Evolutionary conservation across 2,113 vertebrate species (phyloP).

Genomic region (Phocoena sinus): DNA sequence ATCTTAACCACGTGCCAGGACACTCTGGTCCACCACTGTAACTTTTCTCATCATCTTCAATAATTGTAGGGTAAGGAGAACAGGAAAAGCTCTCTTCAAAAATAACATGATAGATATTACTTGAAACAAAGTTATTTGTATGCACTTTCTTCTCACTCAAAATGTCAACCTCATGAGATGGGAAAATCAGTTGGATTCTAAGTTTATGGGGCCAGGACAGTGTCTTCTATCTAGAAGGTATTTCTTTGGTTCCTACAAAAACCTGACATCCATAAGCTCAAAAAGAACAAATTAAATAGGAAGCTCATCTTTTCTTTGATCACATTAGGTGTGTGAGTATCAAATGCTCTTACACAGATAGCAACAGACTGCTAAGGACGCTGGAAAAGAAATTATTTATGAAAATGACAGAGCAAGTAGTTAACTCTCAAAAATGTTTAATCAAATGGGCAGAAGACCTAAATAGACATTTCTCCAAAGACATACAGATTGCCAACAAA

Average conservation of each 20-base stretch:
- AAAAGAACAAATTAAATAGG: background rate
- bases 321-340: background rate
- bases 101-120: background rate
- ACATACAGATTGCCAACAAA: too few relatives aligned
- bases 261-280: background rate
- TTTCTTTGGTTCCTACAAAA: background rate
- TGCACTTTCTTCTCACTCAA: background rate
- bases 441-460: background rate
- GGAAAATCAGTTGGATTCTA: background rate
- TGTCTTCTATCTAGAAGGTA: background rate
- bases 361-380: background rate
- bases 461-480: too few relatives aligned
- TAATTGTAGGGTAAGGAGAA: background rate
- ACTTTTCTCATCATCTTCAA: background rate
- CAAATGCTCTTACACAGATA: background rate
- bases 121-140: background rate
- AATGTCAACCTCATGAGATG: background rate
- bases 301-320: conserved; percentile 14
- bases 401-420: background rate
- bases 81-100: background rate
- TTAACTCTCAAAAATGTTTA: background rate
- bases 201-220: background rate
- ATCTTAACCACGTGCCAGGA: background rate
- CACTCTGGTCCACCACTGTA: too few relatives aligned
- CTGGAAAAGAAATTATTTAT: background rate